Conservation (phyloP, 92 coral and sea anemone species). For the Paragorgia papillata region DNA sequence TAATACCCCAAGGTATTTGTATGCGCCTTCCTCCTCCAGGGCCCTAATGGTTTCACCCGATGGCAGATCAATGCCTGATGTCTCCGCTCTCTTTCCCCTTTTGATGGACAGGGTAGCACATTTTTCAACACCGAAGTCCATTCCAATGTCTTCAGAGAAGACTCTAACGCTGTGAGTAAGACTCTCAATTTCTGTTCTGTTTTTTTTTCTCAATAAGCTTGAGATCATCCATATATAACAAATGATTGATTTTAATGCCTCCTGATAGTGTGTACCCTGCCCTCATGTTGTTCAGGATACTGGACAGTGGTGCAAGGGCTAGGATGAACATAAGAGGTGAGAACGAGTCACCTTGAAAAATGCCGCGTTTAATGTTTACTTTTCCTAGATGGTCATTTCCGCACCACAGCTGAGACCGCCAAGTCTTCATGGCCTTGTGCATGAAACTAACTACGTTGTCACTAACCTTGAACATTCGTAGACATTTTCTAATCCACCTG, state of each 20-base stretch:
- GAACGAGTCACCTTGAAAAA: slow-evolving; percentile 49
- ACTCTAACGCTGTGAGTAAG: slow-evolving; percentile 1
- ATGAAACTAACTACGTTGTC: neutral
- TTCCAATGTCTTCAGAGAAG: neutral
- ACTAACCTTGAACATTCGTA: neutral
- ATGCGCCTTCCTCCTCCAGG: slow-evolving; percentile 17
- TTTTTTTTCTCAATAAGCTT: neutral
- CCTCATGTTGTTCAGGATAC: slow-evolving; percentile 3
- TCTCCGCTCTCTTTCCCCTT: neutral
- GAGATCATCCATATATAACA: slow-evolving; percentile 38
- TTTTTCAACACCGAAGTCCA: slow-evolving; percentile 40
- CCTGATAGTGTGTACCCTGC: slow-evolving; percentile 30
- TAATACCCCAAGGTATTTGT: slow-evolving; percentile 42
- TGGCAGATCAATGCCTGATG: neutral
- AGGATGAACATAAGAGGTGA: slow-evolving; percentile 27
- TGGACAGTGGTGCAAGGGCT: slow-evolving; percentile 21
- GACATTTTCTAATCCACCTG: neutral
- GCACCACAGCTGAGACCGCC: slow-evolving; percentile 19
- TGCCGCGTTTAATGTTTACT: slow-evolving; percentile 43
- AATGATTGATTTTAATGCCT: slow-evolving; percentile 22
- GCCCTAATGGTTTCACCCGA: neutral
- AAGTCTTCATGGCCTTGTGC: slow-evolving; percentile 23
- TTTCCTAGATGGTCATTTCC: slow-evolving; percentile 7
- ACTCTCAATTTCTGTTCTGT: slow-evolving; percentile 1
- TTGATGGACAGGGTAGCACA: slow-evolving; percentile 18